These are phyloP conservation scores for Ectemnius continuus DNA, from an alignment of 2,888 invertebrate genomes.

Conservation along the genomic window DNA sequence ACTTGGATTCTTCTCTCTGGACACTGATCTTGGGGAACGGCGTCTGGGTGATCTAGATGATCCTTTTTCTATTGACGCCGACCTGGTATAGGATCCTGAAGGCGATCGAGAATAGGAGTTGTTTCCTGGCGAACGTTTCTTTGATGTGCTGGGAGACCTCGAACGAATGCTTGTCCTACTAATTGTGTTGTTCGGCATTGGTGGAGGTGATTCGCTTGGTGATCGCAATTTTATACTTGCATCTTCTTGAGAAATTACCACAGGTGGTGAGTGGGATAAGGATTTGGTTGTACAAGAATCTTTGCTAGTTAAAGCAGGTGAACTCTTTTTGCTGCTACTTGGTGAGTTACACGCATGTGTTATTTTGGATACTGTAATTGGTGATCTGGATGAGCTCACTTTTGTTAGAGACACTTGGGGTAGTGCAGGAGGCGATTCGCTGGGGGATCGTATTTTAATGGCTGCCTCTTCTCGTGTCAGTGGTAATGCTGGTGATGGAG, in stretches of 20 bases:
- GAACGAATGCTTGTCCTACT: slow-evolving; percentile 34
- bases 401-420: slow-evolving; percentile 40
- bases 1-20: slow-evolving; percentile 57
- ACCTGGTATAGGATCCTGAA: slow-evolving; percentile 57
- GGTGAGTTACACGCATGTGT: slow-evolving; percentile 46
- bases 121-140: slow-evolving; percentile 58
- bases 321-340: slow-evolving; percentile 42
- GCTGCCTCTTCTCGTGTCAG: slow-evolving; percentile 71
- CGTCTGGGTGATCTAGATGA: slow-evolving; percentile 66
- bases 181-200: slow-evolving; percentile 31
- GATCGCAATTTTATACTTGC: slow-evolving; percentile 59
- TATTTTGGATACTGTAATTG: slow-evolving; percentile 26
- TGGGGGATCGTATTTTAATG: slow-evolving; percentile 65
- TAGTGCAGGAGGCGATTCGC: slow-evolving; percentile 63
- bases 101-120: slow-evolving; percentile 70
- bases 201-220: slow-evolving; percentile 66
- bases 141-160: slow-evolving; percentile 50
- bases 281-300: slow-evolving; percentile 51
- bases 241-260: slow-evolving; percentile 45
- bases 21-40: slow-evolving; percentile 51
- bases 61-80: slow-evolving; percentile 64
- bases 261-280: slow-evolving; percentile 56
- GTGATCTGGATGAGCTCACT: slow-evolving; percentile 32
- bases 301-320: slow-evolving; percentile 47
- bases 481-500: slow-evolving; percentile 73